phyloP scores from a whole-genome alignment of 2,888 invertebrate species.

The Prosapia bicincta region DNA sequence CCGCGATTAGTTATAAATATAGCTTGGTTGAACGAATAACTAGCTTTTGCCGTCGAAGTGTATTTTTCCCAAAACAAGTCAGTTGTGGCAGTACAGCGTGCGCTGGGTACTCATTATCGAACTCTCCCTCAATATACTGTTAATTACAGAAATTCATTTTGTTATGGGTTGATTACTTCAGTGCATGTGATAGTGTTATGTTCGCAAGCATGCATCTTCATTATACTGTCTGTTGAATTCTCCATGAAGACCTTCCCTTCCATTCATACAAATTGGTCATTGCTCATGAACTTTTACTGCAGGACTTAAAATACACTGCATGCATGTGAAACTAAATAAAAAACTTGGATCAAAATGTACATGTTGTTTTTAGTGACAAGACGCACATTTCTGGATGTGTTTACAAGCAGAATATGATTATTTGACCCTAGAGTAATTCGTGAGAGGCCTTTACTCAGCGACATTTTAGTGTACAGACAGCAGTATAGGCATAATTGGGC shows the following conservation, averaged over 20 bases:
- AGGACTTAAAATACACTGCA: too few relatives aligned
- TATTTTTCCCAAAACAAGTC: slow-evolving; percentile 8
- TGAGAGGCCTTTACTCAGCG: too few relatives aligned
- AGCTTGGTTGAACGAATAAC: background rate
- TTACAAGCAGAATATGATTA: background rate
- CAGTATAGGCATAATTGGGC: background rate
- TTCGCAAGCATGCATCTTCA: background rate
- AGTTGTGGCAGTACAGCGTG: slow-evolving; percentile 5
- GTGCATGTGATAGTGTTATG: background rate
- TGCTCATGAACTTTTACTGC: too few relatives aligned
- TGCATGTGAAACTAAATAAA: too few relatives aligned
- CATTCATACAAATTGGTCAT: too few relatives aligned
- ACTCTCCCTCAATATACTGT: background rate
- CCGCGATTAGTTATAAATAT: slow-evolving; percentile 4
- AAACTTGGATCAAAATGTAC: too few relatives aligned
- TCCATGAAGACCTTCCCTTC: background rate
- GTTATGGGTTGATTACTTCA: background rate
- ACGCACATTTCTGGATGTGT: too few relatives aligned
- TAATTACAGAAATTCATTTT: background rate
- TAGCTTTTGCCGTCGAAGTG: slow-evolving; percentile 4
- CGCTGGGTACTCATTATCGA: slow-evolving; percentile 6
- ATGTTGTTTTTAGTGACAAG: too few relatives aligned
- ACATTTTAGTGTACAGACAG: background rate
- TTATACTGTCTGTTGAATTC: background rate
- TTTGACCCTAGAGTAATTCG: too few relatives aligned